These are phyloP conservation scores for Anableps anableps DNA, from an alignment of 2,797 vertebrate genomes.

Conservation along the genomic window DNA sequence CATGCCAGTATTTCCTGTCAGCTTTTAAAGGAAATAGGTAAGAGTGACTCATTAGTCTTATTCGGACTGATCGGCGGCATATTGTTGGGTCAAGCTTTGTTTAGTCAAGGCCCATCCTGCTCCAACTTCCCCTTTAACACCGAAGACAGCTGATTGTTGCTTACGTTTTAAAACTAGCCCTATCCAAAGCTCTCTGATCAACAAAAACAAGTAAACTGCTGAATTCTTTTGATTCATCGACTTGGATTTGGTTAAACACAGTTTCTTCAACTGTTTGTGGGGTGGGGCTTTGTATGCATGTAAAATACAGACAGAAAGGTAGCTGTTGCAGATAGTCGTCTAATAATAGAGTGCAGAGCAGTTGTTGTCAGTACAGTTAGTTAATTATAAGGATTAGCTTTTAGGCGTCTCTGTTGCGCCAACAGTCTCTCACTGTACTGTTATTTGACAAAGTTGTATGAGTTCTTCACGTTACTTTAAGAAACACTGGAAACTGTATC, in stretches of 20 bases:
- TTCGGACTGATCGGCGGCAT: background rate
- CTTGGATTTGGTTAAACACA: background rate
- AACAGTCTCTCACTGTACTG: background rate
- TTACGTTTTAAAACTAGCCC: background rate
- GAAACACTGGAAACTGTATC: background rate
- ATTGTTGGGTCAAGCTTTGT: conserved; percentile 25
- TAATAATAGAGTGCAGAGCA: background rate
- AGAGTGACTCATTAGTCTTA: conserved; percentile 23
- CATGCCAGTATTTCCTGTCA: conserved; percentile 10
- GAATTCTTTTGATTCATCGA: background rate
- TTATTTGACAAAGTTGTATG: background rate
- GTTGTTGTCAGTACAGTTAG: background rate
- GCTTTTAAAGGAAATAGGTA: conserved; percentile 20
- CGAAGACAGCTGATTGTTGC: background rate
- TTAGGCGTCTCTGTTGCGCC: background rate
- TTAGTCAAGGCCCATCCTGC: conserved; percentile 54
- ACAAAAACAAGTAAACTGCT: background rate
- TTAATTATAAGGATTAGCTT: background rate
- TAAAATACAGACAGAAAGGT: background rate
- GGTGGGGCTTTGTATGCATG: background rate
- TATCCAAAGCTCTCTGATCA: background rate
- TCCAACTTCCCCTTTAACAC: conserved; percentile 33
- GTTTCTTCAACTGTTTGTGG: background rate
- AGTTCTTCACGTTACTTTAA: too few species aligned
- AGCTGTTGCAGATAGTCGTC: background rate